Base-by-base conservation (phyloP, 1,140 invertebrate genomes). In the Drosophila simulans region DNA sequence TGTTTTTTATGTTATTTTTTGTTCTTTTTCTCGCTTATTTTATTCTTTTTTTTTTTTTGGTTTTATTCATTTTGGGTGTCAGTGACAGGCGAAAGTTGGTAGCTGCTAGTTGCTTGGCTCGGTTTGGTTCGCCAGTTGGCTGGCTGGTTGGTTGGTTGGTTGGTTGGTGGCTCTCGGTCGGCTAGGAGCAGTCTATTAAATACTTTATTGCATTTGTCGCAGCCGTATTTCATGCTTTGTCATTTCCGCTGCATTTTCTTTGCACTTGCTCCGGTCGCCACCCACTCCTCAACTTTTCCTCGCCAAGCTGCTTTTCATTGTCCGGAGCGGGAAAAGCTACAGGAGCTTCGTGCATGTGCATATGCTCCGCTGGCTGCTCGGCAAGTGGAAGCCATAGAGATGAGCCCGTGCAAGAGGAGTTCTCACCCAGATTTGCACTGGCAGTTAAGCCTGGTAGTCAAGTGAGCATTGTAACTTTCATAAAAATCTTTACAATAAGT, bases 201-300 rank as follows among this genome's bases (percentile, higher is more conserved):
- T 90, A 83, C 88, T 90, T 90, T 90, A 90, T 90, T 90, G 86
- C 86, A 90, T 90, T 90, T 90, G 82, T 86, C 82, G 88, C 79
- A 90, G 86, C 78, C 82, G 79, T 83, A 89, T 89, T 89, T 89
- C 84, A 89, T 89, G 84, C 84, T 89, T 89, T 89, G 84, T 89
- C 84, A 89, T 89, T 89, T 89, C 84, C 84, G 84, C 69, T 89
- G 84, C 84, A 84, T 89, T 89, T 90, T 90, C 84, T 77, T 89
- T 89, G 73, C 80, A 77, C 77, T 84, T 77, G 73, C 60, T 34
- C 48, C 39, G 37, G 58, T 43, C 34, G 27, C 22, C 58, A 20
- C 42, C 54, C n/a, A 22, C 40, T 42, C 49, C 31, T 27, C 52
- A 5, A 17, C 31, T 48, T 62, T 59, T 37, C 35, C 71, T 39